phyloP scores from a whole-genome alignment of 2,888 invertebrate genomes.

The Synergus japonicus region DNA sequence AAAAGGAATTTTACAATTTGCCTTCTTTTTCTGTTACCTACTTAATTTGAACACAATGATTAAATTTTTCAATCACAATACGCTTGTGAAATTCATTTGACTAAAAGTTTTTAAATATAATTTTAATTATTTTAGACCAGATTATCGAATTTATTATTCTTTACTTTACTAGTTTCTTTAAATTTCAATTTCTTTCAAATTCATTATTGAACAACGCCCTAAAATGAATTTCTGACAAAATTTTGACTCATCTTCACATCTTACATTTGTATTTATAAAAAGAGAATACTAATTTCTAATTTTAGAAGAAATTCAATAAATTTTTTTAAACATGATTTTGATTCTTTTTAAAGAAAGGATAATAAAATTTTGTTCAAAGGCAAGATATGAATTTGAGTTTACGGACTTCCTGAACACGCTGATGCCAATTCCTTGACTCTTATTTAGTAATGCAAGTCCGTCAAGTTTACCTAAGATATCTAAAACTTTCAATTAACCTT shows the following conservation, averaged over 20 bases:
- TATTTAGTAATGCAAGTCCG: background rate
- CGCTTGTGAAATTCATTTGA: conserved; percentile 50
- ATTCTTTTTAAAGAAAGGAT: background rate
- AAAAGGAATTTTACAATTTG: background rate
- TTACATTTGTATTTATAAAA: background rate
- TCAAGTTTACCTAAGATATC: background rate
- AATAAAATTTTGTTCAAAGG: background rate
- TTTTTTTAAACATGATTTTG: background rate
- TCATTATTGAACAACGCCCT: background rate
- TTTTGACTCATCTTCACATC: conserved; percentile 18
- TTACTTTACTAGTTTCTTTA: conserved; percentile 11
- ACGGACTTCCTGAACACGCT: conserved; percentile 23
- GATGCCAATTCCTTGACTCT: conserved; percentile 16
- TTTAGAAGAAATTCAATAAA: background rate
- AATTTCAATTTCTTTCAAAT: conserved; percentile 5
- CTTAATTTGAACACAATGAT: conserved; percentile 73
- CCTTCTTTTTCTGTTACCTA: conserved; percentile 56
- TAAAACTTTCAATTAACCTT: background rate
- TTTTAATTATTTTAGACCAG: conserved; percentile 17
- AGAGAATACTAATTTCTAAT: background rate
- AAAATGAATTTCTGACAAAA: conserved; percentile 10
- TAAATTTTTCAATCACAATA: conserved; percentile 68
- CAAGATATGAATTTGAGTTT: conserved; percentile 15
- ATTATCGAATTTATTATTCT: conserved; percentile 10
- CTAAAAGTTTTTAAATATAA: conserved; percentile 3